Base-by-base conservation (phyloP, 2,113 vertebrate genomes). In the Calypte anna region DNA sequence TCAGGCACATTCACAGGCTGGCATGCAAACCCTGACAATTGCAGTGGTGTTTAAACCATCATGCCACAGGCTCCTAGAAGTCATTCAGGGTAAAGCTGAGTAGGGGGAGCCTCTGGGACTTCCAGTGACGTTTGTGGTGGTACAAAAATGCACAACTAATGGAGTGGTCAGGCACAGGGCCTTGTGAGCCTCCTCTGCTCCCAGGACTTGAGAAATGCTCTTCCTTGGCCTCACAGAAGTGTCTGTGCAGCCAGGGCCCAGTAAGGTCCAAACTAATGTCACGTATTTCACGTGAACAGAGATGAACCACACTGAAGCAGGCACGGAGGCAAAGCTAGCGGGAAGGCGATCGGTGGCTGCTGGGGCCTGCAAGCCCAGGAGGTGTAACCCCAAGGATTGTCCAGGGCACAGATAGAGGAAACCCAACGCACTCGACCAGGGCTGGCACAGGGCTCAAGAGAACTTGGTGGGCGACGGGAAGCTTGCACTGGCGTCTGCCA, bases 251-350 rank as follows among this genome's bases (percentile, higher is more conserved):
- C 48, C 55, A 2, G 12, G 15, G 28, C 36, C 25, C 7, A 10
- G 25, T 9, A 33, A 33, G 1, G 2, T 46, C 88, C 10, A 1
- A 36, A 3, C 20, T 12, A 10, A 30, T 0, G 0, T 55, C 11
- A 3, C 0, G 0, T 2, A 3, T 10, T 1, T 4, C n/a, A 25
- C 30, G 8, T 5, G 0, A 5, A 8, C 4, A 8, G 8, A 50
- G 12, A 55, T 1, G 22, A 33, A 15, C 7, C 0, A 3, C 33
- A 46, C 20, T 7, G 15, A 18, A 4, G 33, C 33, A 15, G 62
- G 55, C 27, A 3, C 21, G 0, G 22, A 50, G n/a, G 27, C 16
- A 2, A 36, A 27, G 21, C 7, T 5, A 50, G 4, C 0, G 3
- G 30, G 18, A 62, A 18, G 46, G 43, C 17, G 1, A 2, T 1